A percentile compares a stretch with the other conserved stretches of the same genome.
These are phyloP conservation scores for Anneissia japonica DNA, from an alignment of 35 echinoderm and acorn worm species.

Conservation along the genomic window DNA sequence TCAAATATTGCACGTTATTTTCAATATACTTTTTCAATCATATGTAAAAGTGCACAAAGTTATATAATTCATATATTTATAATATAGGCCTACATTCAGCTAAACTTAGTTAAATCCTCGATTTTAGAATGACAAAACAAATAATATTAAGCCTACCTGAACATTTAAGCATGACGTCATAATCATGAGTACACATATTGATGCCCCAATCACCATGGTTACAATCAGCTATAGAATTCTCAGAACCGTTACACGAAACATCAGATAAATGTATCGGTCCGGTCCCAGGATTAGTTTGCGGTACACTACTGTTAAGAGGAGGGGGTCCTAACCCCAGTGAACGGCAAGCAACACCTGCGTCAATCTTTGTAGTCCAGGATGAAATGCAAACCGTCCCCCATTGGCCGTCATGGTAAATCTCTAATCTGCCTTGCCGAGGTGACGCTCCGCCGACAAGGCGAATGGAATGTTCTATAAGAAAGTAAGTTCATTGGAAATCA, in stretches of 20 bases:
- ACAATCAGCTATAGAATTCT: slow-evolving; percentile 22
- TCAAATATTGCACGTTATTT: no score
- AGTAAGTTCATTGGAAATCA: no score
- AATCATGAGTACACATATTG: neutral
- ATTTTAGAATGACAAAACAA: no score
- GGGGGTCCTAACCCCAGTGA: slow-evolving; percentile 29
- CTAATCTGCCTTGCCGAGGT: slow-evolving; percentile 32
- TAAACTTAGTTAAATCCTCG: no score
- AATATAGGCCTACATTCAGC: no score
- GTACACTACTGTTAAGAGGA: neutral
- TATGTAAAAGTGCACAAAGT: no score
- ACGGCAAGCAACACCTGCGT: slow-evolving; percentile 50
- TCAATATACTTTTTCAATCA: no score
- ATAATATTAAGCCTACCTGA: no score
- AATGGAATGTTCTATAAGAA: neutral
- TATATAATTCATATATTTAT: no score
- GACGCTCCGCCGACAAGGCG: slow-evolving; percentile 30
- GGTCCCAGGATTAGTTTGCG: neutral
- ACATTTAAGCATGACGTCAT: neutral
- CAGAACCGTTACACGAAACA: slow-evolving; percentile 1
- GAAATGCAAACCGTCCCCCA: slow-evolving; percentile 56
- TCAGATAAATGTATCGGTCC: slow-evolving; percentile 25
- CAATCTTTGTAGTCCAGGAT: slow-evolving; percentile 6
- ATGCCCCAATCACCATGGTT: slow-evolving; percentile 15
- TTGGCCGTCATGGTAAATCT: slow-evolving; percentile 28